A percentile compares a stretch with the other conserved stretches of the same genome.
Conservation (phyloP, 92 coral and sea anemone genomes). For the Meandrina meandrites region DNA sequence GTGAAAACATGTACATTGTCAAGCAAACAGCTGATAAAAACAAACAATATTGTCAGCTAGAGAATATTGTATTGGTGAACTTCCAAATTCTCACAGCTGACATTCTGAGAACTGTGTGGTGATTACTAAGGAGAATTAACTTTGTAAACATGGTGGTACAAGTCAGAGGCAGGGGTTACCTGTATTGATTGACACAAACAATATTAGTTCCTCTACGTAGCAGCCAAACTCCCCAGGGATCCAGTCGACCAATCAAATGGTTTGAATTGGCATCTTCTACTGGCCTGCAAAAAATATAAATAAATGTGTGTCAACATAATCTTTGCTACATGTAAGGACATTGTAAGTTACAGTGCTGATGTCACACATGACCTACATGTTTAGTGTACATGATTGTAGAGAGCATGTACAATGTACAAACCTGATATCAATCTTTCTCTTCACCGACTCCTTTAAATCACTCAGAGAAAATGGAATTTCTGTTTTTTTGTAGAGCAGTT, state of each 20-base stretch:
- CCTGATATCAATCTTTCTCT: slow-evolving; percentile 10
- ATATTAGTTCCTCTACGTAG: slow-evolving; percentile 57
- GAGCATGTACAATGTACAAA: neutral
- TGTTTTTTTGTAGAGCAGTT: slow-evolving; percentile 55
- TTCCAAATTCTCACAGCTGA: neutral
- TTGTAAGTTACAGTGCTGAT: neutral
- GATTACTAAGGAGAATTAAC: neutral
- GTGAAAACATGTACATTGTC: too few species aligned
- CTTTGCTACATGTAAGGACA: neutral
- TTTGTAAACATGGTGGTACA: too few species aligned
- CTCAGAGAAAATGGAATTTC: slow-evolving; percentile 59
- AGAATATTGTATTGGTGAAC: too few species aligned
- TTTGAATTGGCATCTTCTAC: slow-evolving; percentile 4
- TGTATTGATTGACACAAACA: slow-evolving; percentile 77
- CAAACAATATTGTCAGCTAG: too few species aligned
- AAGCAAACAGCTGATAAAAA: too few species aligned
- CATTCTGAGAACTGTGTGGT: neutral
- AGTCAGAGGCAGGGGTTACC: slow-evolving; percentile 38
- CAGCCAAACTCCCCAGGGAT: slow-evolving; percentile 99
- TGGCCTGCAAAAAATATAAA: neutral
- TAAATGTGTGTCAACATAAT: neutral
- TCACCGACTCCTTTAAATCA: slow-evolving; percentile 24
- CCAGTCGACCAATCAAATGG: slow-evolving; percentile 86
- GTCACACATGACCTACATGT: neutral
- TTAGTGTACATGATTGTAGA: too few species aligned